Percentiles rank a stretch among this genome's conserved stretches.
These are phyloP conservation scores for Betta splendens DNA, from an alignment of 2,797 vertebrate species.

Conservation along the genomic window DNA sequence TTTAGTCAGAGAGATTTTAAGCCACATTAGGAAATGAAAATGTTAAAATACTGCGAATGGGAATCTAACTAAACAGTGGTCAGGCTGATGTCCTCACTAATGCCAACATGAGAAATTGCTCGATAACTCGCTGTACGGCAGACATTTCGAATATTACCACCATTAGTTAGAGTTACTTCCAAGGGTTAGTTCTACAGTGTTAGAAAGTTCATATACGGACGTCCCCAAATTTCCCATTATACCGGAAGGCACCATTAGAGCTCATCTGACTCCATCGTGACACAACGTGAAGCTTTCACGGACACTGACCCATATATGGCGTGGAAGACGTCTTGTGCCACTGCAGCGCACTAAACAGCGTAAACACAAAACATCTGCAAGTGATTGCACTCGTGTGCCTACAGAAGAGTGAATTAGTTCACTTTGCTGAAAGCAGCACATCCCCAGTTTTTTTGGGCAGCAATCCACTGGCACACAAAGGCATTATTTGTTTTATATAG, in stretches of 20 bases:
- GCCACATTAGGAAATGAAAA: too few relatives aligned
- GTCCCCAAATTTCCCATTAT: constrained; percentile 8
- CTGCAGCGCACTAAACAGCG: not conserved
- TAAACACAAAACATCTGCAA: too few relatives aligned
- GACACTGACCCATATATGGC: constrained; percentile 50
- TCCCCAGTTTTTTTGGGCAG: not conserved
- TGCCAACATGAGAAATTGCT: not conserved
- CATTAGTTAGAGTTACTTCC: not conserved
- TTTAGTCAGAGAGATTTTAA: not conserved
- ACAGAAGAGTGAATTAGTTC: too few relatives aligned
- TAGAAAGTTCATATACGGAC: accelerated
- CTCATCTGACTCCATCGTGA: constrained; percentile 64
- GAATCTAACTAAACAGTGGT: too few relatives aligned
- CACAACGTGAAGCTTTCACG: constrained; percentile 30
- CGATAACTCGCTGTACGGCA: not conserved
- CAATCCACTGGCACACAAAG: not conserved
- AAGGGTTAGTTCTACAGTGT: not conserved
- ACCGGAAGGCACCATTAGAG: constrained; percentile 20
- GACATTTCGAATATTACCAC: not conserved
- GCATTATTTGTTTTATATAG: not conserved
- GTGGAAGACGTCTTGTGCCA: not conserved
- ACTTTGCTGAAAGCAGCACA: not conserved
- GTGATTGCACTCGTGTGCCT: too few relatives aligned
- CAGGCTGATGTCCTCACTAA: too few relatives aligned
- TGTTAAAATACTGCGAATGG: too few relatives aligned